Evolutionary conservation across 1,140 invertebrate genomes (phyloP).

Genomic region (Papilio polytes): DNA sequence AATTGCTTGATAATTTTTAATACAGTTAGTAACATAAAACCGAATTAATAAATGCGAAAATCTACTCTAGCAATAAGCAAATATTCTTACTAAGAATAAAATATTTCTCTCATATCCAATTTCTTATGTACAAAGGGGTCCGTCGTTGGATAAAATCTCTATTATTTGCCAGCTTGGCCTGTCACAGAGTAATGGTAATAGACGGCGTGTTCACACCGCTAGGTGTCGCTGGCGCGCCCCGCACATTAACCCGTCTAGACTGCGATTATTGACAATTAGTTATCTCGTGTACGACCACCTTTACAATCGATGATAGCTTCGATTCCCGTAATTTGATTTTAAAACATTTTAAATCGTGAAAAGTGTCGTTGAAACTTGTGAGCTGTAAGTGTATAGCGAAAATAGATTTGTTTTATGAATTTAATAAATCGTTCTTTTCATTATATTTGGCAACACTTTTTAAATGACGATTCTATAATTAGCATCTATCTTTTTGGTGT

Average conservation of each 20-base stretch:
- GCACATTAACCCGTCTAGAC: conserved; percentile 53
- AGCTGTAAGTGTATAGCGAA: too few relatives aligned
- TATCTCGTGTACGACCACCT: conserved; percentile 42
- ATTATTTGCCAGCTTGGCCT: conserved; percentile 40
- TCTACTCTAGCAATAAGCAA: not conserved
- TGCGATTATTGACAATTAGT: conserved; percentile 51
- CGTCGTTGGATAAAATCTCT: conserved; percentile 31
- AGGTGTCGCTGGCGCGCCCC: conserved; percentile 41
- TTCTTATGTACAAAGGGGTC: not conserved
- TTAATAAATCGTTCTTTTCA: too few relatives aligned
- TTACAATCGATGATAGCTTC: conserved; percentile 38
- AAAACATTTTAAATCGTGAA: not conserved
- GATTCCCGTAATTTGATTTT: not conserved
- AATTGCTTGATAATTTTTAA: too few relatives aligned
- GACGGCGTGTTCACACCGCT: conserved; percentile 36
- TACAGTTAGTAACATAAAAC: too few relatives aligned
- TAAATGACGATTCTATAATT: too few relatives aligned
- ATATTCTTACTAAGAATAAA: not conserved
- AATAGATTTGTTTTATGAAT: too few relatives aligned
- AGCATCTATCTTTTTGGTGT: too few relatives aligned
- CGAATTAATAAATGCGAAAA: too few relatives aligned
- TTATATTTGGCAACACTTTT: too few relatives aligned
- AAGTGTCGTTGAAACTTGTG: too few relatives aligned
- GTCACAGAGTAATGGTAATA: conserved; percentile 44
- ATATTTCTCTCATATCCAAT: not conserved